Conservation (phyloP, 2,113 vertebrate genomes). For the Cyanistes caeruleus region DNA sequence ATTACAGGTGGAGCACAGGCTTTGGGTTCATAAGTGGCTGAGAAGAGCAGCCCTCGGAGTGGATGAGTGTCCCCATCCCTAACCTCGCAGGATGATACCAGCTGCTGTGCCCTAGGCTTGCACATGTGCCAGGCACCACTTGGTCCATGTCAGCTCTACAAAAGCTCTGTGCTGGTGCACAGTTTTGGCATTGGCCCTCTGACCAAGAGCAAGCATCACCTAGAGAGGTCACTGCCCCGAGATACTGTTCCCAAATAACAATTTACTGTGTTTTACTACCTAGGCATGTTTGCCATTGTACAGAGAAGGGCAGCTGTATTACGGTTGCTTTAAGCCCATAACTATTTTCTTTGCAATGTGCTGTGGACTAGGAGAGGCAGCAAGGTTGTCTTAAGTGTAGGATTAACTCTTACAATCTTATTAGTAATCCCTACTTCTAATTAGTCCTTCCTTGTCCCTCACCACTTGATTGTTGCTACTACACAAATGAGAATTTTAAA, state of each 20-base stretch:
- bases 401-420: not conserved
- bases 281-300: not conserved
- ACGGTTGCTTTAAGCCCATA: not conserved
- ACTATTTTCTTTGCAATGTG: constrained; percentile 17
- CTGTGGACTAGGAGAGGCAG: constrained; percentile 6
- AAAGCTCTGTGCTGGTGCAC: not conserved
- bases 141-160: not conserved
- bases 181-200: not conserved
- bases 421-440: not conserved
- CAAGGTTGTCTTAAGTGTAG: not conserved
- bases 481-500: not conserved
- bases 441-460: not conserved
- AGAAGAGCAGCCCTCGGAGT: not conserved
- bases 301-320: constrained; percentile 1
- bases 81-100: not conserved
- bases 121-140: not conserved
- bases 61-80: not conserved
- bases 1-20: not conserved
- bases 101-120: not conserved
- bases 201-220: not conserved
- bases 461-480: not conserved
- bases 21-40: not conserved
- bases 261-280: not conserved
- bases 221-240: not conserved
- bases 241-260: not conserved